Evolutionary conservation across 2,113 vertebrate genomes (phyloP), one percentile per base, ranked within the genome.

Genomic region (Oreochromis spilurus): DNA sequence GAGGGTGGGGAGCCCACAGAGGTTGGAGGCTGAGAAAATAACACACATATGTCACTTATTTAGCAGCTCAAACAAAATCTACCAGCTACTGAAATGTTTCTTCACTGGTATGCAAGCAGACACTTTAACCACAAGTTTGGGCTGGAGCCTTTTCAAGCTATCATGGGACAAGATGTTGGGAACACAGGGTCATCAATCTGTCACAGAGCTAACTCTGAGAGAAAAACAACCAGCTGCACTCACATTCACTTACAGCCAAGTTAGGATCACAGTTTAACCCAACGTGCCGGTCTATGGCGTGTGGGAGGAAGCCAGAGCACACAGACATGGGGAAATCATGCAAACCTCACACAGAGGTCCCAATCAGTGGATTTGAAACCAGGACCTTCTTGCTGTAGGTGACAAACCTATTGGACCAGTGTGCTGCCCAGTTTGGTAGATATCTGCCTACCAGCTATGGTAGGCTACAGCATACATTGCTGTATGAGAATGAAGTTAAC

Each of bases 1-100:
- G 89, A 94, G 77, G 84, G 84, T 24, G 72, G 45, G 79, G 81
- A 67, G 84, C 57, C 70, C 93, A 13, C 0, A 72, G 87, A 83
- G 36, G 54, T 85, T 0, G 1, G 12, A 9, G 91, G 87, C 54
- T 91, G 94, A 94, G 81, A 52, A 19, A 48, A 48, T 2, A 53
- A 38, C 10, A 67, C 55, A 45, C 13, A 29, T 5, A n/a, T 7
- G 45, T 50, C 45, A 52, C 16, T 31, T 31, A 52, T 52, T 78
- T 45, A 52, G 45, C 45, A n/a, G 17, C 26, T 31, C 72, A 78
- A 52, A 78, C 6, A 77, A 31, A 77, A 34, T 34, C 16, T 48
- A 77, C 29, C 26, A 77, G 16, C 24, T 17, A 29, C 14, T 50
- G 6, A 31, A 17, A 19, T 70, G 11, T 8, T 52, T 57, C 9